Conservation (phyloP, 2,888 invertebrate genomes). For the Clepsis dumicolana region DNA sequence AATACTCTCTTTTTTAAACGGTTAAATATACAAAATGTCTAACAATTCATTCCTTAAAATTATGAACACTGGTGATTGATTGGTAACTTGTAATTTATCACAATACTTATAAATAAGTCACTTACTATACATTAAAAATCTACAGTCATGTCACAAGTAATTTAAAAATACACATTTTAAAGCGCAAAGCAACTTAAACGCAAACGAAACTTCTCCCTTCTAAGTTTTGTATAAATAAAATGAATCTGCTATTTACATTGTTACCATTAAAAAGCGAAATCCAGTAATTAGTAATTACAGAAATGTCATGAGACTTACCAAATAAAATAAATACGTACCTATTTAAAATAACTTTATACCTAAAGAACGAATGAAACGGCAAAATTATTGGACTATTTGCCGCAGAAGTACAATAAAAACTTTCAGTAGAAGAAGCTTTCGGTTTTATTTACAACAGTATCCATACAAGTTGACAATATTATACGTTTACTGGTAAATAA, state of each 20-base stretch:
- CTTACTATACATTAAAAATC: neutral
- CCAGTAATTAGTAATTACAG: neutral
- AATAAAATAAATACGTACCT: constrained; percentile 1
- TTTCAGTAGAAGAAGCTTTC: neutral
- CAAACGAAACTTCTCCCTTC: too few relatives aligned
- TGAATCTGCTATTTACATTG: neutral
- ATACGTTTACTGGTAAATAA: neutral
- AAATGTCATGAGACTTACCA: constrained; percentile 20
- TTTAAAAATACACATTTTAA: neutral
- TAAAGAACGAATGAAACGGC: neutral
- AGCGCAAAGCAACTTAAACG: neutral
- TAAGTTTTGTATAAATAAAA: neutral
- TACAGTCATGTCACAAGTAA: neutral
- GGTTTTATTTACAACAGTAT: neutral
- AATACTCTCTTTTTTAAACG: neutral
- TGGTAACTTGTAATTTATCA: constrained; percentile 32
- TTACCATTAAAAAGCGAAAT: neutral
- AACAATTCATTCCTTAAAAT: constrained; percentile 5
- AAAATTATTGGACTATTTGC: neutral
- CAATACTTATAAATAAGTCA: constrained; percentile 11
- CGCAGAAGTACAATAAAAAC: neutral
- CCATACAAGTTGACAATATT: neutral
- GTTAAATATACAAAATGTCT: neutral
- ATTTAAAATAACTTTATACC: neutral
- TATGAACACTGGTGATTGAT: constrained; percentile 35